phyloP scores from a whole-genome alignment of 1,140 invertebrate species.

The Bombus waltoni region DNA sequence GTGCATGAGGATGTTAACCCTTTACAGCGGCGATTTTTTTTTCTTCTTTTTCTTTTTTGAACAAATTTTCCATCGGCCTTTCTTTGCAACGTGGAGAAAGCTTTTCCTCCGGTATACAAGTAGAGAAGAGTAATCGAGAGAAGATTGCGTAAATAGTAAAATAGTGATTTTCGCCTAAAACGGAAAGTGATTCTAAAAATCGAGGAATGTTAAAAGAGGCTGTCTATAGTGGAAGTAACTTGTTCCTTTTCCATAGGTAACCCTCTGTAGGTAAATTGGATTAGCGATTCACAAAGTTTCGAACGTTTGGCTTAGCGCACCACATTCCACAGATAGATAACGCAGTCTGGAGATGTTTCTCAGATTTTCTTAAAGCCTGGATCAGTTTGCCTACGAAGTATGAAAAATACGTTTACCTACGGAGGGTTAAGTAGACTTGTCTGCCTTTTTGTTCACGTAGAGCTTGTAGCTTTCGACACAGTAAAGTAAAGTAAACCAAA shows the following conservation, averaged over 20 bases:
- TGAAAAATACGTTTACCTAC: not conserved
- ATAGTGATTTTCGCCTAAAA: not conserved
- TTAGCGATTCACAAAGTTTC: not conserved
- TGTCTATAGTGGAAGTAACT: not conserved
- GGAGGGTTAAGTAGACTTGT: not conserved
- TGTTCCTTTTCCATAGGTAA: not conserved
- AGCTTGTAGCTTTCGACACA: not conserved
- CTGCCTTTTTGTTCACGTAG: not conserved
- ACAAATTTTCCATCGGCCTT: not conserved
- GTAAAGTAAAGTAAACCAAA: not conserved
- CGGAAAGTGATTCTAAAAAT: not conserved
- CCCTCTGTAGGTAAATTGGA: not conserved
- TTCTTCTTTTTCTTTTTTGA: not conserved
- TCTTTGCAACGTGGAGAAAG: not conserved
- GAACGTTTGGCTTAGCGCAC: too few species aligned
- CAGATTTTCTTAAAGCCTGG: not conserved
- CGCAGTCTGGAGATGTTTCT: not conserved
- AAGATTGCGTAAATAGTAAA: not conserved
- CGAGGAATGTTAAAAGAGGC: conserved; percentile 3
- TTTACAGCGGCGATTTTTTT: conserved; percentile 3
- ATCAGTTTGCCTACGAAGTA: not conserved
- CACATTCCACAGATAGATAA: too few species aligned
- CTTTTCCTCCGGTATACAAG: not conserved
- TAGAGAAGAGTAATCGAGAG: not conserved
- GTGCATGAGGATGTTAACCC: conserved; percentile 34